phyloP scores from a whole-genome alignment of 23 tunicate species.

The Styela plicata region DNA sequence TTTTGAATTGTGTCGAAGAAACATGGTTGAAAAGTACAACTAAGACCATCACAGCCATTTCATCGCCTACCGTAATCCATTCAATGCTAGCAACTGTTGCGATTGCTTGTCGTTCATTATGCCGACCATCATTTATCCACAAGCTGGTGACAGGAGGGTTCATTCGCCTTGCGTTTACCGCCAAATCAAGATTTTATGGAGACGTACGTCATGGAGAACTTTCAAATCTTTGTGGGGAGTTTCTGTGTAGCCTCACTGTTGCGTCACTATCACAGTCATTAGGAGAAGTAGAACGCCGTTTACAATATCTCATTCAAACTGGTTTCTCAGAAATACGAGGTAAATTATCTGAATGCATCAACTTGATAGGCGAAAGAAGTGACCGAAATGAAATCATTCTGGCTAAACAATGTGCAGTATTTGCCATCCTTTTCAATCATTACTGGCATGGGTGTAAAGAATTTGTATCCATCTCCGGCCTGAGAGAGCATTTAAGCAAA shows the following conservation, averaged over 20 bases:
- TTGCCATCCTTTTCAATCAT: background rate
- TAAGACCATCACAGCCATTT: background rate
- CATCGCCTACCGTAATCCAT: conserved; percentile 1
- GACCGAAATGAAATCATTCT: background rate
- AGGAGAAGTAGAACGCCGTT: background rate
- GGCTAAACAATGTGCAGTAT: background rate
- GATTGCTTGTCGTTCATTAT: background rate
- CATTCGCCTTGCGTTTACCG: background rate
- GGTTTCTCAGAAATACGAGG: background rate
- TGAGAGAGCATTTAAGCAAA: background rate
- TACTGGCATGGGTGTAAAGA: background rate
- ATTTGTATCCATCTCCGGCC: background rate
- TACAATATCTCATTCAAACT: background rate
- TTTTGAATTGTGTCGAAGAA: background rate
- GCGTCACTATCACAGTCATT: background rate
- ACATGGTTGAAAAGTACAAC: background rate
- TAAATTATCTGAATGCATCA: background rate
- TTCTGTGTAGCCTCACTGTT: background rate
- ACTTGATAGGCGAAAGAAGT: background rate
- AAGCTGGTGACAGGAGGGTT: background rate
- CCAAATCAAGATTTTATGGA: conserved; percentile 1
- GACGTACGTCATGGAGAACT: background rate
- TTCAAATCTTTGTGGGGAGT: background rate
- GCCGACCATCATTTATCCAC: background rate
- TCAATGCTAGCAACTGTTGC: background rate